Evolutionary conservation across 2,888 invertebrate genomes (phyloP), one percentile per base, ranked within the genome.

Genomic region (Diadegma fenestrale): DNA sequence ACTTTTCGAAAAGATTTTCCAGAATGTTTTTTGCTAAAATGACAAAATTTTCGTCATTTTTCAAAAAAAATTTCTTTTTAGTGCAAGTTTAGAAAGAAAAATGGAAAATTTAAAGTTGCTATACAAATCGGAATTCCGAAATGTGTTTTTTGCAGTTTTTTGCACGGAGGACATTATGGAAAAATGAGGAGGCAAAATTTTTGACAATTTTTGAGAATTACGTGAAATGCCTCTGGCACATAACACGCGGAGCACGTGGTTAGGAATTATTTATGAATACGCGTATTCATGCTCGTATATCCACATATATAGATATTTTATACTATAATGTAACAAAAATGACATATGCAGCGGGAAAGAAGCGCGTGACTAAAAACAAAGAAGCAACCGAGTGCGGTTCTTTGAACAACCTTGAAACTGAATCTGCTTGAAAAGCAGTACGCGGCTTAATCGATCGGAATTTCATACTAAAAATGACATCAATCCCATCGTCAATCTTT

Each of bases 401-500:
- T 22, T 51, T 33, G 48, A 61, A n/a, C 61, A 73, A 71, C 76
- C 79, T 83, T 54, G 76, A 76, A 58, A 85, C 64, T 72, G 73
- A 82, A 79, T 75, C 61, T 71, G 69, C 71, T 77, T 54, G 54
- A 69, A 33, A 75, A 69, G 30, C 26, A 51, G 37, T n/a, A n/a
- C 79, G 43, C 26, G 48, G 33, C 66, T 75, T 77, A 45, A 45
- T 75, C 12, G 33, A 63, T 63, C 22, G 43, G 58, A 33, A 66
- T 82, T 72, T 33, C 17, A 37, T 37, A 48, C 78, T 37, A 37
- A 79, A 68, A 83, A 82, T 33, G 33, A 61, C n/a, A 79, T 64
- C 8, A 30, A 22, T 45, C 69, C 54, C 37, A 54, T 72, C 22
- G 8, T 37, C 6, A 19, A 69, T 26, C 0, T 48, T 69, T 48